Evolutionary conservation across 1,140 invertebrate species (phyloP).

Genomic region (Ptiloglossa arizonensis): DNA sequence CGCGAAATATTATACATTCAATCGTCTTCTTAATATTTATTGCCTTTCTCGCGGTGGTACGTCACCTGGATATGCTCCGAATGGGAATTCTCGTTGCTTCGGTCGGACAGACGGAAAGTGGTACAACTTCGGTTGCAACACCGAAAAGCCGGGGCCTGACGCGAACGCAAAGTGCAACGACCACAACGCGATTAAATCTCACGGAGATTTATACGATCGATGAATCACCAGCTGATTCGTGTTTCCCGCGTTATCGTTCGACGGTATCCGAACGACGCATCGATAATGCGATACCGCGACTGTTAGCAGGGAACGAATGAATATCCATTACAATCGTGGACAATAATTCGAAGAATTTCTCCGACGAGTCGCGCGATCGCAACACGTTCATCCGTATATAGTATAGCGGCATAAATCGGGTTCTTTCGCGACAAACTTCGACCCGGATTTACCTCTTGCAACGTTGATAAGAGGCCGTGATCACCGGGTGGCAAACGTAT

Average conservation of each 20-base stretch:
- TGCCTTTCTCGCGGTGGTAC: not conserved
- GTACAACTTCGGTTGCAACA: constrained; percentile 47
- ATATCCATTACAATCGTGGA: not conserved
- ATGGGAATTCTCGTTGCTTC: constrained; percentile 3
- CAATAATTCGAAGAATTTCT: not conserved
- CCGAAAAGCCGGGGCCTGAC: constrained; percentile 21
- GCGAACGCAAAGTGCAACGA: constrained; percentile 27
- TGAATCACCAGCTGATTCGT: constrained; percentile 30
- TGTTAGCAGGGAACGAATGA: not conserved
- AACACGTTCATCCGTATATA: not conserved
- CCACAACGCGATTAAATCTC: constrained; percentile 20
- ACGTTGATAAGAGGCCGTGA: constrained; percentile 73
- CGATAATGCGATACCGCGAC: too few relatives aligned
- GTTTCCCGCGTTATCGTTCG: constrained; percentile 6
- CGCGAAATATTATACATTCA: not conserved
- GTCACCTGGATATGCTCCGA: not conserved
- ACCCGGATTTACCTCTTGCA: constrained; percentile 79
- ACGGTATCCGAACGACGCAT: not conserved
- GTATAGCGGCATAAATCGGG: not conserved
- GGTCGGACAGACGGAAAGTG: constrained; percentile 3
- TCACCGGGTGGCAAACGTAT: constrained; percentile 81
- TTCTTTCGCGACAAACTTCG: not conserved
- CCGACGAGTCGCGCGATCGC: not conserved
- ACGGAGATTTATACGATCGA: constrained; percentile 22
- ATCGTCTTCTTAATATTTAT: constrained; percentile 25